phyloP scores from a whole-genome alignment of 2,797 vertebrate genomes.

The Galaxias olidus region DNA sequence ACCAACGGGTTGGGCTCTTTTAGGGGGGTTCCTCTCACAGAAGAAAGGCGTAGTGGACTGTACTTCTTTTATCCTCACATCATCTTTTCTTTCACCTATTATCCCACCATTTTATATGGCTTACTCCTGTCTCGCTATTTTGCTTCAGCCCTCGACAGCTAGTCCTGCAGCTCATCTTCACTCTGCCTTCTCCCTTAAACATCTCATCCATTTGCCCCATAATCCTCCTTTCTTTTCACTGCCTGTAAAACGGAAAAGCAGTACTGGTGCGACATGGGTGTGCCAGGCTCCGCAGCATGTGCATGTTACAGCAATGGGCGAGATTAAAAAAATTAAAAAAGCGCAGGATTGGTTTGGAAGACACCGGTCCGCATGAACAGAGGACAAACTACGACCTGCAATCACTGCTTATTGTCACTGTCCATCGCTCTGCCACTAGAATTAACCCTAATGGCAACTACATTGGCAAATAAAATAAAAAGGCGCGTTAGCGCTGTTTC shows the following conservation, averaged over 20 bases:
- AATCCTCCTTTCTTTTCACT: neutral
- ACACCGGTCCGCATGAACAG: too few species aligned
- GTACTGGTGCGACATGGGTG: constrained; percentile 58
- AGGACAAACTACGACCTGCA: too few species aligned
- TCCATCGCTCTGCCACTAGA: too few species aligned
- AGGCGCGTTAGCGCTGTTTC: too few species aligned
- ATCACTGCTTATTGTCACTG: too few species aligned
- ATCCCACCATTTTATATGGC: neutral
- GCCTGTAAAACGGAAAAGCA: constrained; percentile 22
- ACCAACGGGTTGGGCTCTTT: too few species aligned
- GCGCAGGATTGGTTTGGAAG: too few species aligned
- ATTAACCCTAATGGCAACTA: too few species aligned
- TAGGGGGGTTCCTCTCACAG: too few species aligned
- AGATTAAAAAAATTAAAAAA: constrained; percentile 13
- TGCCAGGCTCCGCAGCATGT: constrained; percentile 48
- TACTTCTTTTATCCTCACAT: too few species aligned
- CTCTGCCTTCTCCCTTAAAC: neutral
- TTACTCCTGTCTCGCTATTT: constrained; percentile 1
- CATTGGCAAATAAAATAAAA: too few species aligned
- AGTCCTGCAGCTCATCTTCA: neutral
- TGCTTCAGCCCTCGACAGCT: neutral
- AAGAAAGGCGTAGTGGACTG: too few species aligned
- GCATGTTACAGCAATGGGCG: constrained; percentile 28
- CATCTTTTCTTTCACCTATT: neutral
- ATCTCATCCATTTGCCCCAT: neutral